phyloP scores from a whole-genome alignment of 2,797 vertebrate species.

The Dicrostonyx torquatus region DNA sequence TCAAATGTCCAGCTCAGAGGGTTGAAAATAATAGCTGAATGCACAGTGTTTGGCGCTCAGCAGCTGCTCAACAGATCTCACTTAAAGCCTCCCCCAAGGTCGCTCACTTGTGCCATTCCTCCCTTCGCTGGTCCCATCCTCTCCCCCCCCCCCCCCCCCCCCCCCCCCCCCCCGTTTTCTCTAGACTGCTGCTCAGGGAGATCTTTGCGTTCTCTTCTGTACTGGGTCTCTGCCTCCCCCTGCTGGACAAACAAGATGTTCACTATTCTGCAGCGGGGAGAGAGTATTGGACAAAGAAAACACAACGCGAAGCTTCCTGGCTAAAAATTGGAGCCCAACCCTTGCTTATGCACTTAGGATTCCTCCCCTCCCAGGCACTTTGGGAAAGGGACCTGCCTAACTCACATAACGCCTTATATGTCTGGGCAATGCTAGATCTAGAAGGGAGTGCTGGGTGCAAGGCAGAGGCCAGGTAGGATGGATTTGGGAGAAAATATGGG shows the following conservation, averaged over 20 bases:
- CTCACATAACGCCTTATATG: background rate
- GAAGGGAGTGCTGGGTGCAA: background rate
- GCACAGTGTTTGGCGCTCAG: background rate
- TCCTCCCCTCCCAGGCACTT: background rate
- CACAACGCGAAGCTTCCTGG: background rate
- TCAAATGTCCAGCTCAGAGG: slow-evolving; percentile 15
- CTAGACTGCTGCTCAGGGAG: accelerated
- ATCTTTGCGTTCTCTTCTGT: background rate
- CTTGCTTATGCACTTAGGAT: background rate
- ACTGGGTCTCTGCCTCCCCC: slow-evolving; percentile 82
- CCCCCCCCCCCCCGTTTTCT: too few relatives aligned
- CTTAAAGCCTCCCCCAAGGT: background rate
- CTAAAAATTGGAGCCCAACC: background rate
- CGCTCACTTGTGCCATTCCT: background rate
- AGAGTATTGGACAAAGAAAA: background rate
- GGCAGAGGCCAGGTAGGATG: background rate
- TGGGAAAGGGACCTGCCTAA: background rate
- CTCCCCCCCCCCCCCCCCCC: too few relatives aligned
- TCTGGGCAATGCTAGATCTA: background rate
- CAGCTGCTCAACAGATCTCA: background rate
- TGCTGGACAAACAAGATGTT: slow-evolving; percentile 78
- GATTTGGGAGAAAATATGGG: background rate
- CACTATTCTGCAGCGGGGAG: background rate
- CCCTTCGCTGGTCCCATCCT: background rate
- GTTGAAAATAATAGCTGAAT: background rate